Base-by-base conservation (phyloP, 1,140 invertebrate species). In the Venturia canescens region DNA sequence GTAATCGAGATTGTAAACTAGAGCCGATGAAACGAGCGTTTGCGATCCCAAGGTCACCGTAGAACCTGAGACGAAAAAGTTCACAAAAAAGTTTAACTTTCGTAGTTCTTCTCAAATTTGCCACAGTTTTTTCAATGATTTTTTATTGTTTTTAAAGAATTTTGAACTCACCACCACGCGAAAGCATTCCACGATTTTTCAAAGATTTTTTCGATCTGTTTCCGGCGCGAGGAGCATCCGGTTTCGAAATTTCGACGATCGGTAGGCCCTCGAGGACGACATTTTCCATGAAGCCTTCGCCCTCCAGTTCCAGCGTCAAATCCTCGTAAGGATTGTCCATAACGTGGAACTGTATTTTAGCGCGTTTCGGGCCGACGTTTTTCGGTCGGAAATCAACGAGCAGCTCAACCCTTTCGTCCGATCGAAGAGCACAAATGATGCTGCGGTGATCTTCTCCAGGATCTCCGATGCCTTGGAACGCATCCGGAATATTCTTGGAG, bases 291-390 rank as follows among this genome's bases (percentile, higher is more conserved):
- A 87, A 90, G 11, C 80, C 82, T 78, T 89, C 84, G 5, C 83
- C 88, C 3, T 84, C 70, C 4, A 90, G 34, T 31, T 83, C 48
- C 0, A 89, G 76, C 23, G 60, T 80, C 23, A 85, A 21, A 76
- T 84, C 85, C 48, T 90, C 88, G 26, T 88, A 88, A 2, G 88
- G 89, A 86, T 91, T 91, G n/a, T 86, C 84, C 4, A 82, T 29
- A 0, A 88, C 77, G 23, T 74, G 44, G 57, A 89, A 18, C 15
- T 76, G 75, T 16, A 90, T 77, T 27, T 82, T 77, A 16, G 79
- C 82, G 9, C 38, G 11, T 29, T 82, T 82, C 7, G 81, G 86
- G 23, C 82, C 81, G 0, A 78, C 18, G 15, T 82, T 26, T 9
- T 9, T 77, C 15, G 88, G 83, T 2, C 21, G 21, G 70, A 89